Evolutionary conservation across 2,888 invertebrate genomes (phyloP), one percentile per base, ranked within the genome.

Genomic region (Ecliptopera silaceata): DNA sequence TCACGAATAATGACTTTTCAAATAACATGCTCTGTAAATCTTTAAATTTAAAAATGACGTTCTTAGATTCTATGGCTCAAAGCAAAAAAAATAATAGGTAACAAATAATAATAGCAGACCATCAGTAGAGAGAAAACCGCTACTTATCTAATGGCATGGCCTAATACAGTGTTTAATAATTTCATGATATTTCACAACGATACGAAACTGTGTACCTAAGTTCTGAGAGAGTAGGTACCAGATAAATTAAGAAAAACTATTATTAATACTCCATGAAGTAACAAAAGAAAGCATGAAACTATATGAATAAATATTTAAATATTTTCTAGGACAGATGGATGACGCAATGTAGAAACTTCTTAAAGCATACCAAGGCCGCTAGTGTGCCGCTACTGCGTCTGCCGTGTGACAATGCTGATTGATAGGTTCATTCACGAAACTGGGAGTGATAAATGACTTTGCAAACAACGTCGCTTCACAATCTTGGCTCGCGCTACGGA

Each of bases 371-470:
- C 49, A 55, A 50, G 59, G 59, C 47, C 46, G 45, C 39, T 50
- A 38, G n/a, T 8, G 29, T 29, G 43, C 47, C 29, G 31, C 39
- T 43, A 36, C 20, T 36, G 41, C 36, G 58, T 42, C 54, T 54
- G 43, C 50, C 54, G 54, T 45, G 32, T 55, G 50, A 54, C 50
- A 50, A 38, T 43, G 11, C 8, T 54, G 49, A 47, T 46, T 54
- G 58, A 58, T 45, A 50, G 22, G n/a, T 20, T 38, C 59, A 59
- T 59, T 59, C 59, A 59, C 46, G 32, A 54, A 49, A 55, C 46
- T 38, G 29, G 15, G 44, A 43, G 29, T 50, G 48, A 55, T 55
- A 55, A 49, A 46, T 53, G 13, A 42, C 34, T 31, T 12, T 32
- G 15, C 41, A 47, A 54, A 50, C 53, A 49, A 38, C 29, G 13